These are phyloP conservation scores for Laticauda laticaudata DNA, from an alignment of 2,113 vertebrate species.

Conservation along the genomic window DNA sequence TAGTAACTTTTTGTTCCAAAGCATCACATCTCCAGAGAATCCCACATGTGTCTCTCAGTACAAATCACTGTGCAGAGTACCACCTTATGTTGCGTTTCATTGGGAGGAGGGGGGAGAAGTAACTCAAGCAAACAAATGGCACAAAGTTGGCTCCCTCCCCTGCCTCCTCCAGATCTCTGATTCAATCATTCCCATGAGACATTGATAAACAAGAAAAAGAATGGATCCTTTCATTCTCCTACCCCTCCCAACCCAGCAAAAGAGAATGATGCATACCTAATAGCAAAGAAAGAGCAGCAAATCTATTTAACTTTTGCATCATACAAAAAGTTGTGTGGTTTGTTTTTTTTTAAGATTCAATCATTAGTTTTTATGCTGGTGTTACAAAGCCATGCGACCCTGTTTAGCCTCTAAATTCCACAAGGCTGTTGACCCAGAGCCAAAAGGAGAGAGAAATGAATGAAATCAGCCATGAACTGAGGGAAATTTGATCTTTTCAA, in stretches of 20 bases:
- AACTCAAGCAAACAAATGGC: neutral
- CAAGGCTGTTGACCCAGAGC: neutral
- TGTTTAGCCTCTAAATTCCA: neutral
- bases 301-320: neutral
- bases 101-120: neutral
- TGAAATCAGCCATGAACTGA: constrained; percentile 10
- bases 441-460: neutral
- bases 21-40: neutral
- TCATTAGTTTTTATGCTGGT: neutral
- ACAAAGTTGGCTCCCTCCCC: neutral
- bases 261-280: no score
- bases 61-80: neutral
- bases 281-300: no score
- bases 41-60: neutral
- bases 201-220: neutral
- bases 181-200: neutral
- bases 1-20: neutral
- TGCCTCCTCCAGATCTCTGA: neutral
- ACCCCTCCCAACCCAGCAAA: neutral
- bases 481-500: neutral
- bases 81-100: neutral
- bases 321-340: neutral
- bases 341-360: neutral
- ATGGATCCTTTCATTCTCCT: neutral
- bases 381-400: neutral